A percentile compares a stretch with the other conserved stretches of the same genome.
phyloP scores from a whole-genome alignment of 92 coral and sea anemone genomes.

The Epizoanthus fatuus region DNA sequence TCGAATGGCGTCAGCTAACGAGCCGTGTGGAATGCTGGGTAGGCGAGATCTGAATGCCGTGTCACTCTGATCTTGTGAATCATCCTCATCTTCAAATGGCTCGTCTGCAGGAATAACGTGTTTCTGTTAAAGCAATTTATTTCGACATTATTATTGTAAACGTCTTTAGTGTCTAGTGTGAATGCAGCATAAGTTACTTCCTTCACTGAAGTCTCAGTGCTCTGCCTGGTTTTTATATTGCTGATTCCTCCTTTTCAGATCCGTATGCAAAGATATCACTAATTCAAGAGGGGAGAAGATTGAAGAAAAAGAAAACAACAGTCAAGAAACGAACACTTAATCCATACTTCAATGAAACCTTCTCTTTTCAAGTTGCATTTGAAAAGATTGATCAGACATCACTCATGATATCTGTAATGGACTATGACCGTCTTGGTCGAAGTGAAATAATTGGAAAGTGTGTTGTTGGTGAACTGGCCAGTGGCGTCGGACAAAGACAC shows the following conservation, averaged over 20 bases:
- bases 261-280: constrained; percentile 95
- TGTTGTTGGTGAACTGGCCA: constrained; percentile 94
- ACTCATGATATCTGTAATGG: constrained; percentile 89
- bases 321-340: constrained; percentile 97
- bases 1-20: too few relatives aligned
- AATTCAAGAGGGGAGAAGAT: constrained; percentile 94
- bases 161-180: too few relatives aligned
- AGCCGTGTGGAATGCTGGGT: too few relatives aligned
- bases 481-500: constrained; percentile 94
- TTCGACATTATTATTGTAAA: too few relatives aligned
- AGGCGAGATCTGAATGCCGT: too few relatives aligned
- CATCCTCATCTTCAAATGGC: too few relatives aligned
- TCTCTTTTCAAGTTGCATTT: constrained; percentile 93
- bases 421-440: constrained; percentile 95
- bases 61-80: too few relatives aligned
- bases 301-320: constrained; percentile 96
- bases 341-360: constrained; percentile 95
- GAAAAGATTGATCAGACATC: constrained; percentile 96
- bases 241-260: constrained; percentile 61
- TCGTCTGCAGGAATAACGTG: too few relatives aligned
- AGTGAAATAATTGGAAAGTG: constrained; percentile 99
- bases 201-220: too few relatives aligned
- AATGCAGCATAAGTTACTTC: too few relatives aligned
- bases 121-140: too few relatives aligned
- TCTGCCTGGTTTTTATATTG: too few relatives aligned